phyloP scores from a whole-genome alignment of 2,797 vertebrate species.

The Synaphobranchus kaupii region DNA sequence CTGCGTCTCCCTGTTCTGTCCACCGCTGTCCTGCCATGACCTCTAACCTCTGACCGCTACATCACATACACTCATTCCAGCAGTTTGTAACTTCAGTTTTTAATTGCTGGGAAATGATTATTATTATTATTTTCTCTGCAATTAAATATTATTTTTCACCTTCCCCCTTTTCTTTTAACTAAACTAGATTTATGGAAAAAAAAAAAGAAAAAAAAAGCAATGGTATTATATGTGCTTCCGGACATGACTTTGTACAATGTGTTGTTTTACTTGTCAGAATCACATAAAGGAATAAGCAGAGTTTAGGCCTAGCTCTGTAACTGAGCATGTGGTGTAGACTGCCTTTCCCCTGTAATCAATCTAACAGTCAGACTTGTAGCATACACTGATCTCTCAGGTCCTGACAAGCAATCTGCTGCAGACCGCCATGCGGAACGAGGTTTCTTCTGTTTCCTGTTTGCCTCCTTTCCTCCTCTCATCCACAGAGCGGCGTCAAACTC shows the following conservation, averaged over 20 bases:
- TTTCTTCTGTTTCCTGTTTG: background rate
- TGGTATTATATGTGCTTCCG: background rate
- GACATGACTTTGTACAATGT: background rate
- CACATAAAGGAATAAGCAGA: background rate
- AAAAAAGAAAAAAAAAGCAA: background rate
- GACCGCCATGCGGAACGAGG: conserved; percentile 7
- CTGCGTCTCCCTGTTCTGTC: background rate
- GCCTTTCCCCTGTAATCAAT: conserved; percentile 1
- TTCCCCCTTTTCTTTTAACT: background rate
- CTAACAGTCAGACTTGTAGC: conserved; percentile 5
- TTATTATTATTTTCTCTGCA: background rate
- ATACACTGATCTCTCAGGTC: background rate
- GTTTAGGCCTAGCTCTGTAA: background rate
- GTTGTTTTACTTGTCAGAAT: background rate
- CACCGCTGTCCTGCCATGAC: background rate
- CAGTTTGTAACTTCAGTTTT: background rate
- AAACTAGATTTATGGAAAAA: background rate
- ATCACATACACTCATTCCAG: background rate
- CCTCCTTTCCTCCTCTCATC: background rate
- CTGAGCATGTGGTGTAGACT: background rate
- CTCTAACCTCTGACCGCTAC: background rate
- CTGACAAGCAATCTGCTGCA: conserved; percentile 11
- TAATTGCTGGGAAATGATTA: background rate
- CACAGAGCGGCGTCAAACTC: background rate
- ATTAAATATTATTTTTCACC: background rate